phyloP scores from a whole-genome alignment of 2,113 vertebrate genomes.

The Myotis yumanensis region DNA sequence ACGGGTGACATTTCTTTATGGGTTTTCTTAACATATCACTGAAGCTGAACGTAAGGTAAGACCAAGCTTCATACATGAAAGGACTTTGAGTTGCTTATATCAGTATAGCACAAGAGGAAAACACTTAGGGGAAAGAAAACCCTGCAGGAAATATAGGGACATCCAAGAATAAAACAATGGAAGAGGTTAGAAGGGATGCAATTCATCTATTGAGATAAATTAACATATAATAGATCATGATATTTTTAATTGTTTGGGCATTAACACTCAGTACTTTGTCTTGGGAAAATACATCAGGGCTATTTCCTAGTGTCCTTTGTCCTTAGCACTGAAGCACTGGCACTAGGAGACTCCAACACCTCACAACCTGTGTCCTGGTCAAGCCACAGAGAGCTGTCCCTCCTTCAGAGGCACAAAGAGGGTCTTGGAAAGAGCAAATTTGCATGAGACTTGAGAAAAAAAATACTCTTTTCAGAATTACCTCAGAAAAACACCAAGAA shows the following conservation, averaged over 20 bases:
- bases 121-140: neutral
- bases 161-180: neutral
- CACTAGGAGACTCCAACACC: neutral
- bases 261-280: neutral
- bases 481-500: constrained; percentile 29
- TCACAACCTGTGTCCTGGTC: neutral
- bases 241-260: neutral
- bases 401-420: constrained; percentile 2
- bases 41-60: constrained; percentile 35
- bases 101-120: constrained; percentile 3
- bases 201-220: neutral
- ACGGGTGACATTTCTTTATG: neutral
- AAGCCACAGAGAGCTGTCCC: neutral
- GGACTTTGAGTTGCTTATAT: neutral
- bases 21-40: neutral
- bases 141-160: neutral
- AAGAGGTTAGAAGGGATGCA: neutral
- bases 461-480: constrained; percentile 38
- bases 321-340: neutral
- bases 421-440: neutral
- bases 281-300: neutral
- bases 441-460: neutral
- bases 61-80: neutral
- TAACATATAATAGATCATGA: neutral
- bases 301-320: neutral